Conservation (phyloP, 2,113 vertebrate species). For the Rhinogobius similis region DNA sequence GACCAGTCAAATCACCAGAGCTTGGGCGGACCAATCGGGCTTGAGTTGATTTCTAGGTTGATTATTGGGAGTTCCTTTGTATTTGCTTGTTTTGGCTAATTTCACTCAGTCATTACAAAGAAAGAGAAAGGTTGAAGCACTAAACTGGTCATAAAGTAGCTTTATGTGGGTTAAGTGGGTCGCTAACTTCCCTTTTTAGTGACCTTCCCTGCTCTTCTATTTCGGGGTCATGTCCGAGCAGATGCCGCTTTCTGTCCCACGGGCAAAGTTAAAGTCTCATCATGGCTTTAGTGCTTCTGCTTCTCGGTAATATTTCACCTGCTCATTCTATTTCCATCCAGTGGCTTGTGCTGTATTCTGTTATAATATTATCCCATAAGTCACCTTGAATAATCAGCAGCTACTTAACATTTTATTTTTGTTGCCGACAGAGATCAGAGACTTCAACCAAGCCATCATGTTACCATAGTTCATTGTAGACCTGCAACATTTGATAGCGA, state of each 20-base stretch:
- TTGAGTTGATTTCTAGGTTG: constrained; percentile 12
- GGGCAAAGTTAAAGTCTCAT: constrained; percentile 7
- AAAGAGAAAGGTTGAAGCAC: not conserved
- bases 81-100: constrained; percentile 1
- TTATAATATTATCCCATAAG: not conserved
- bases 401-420: not conserved
- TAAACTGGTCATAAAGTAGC: not conserved
- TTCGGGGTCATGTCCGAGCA: not conserved
- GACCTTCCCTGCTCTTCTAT: not conserved
- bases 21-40: constrained; percentile 47
- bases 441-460: not conserved
- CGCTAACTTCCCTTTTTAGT: constrained; percentile 6
- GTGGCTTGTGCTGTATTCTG: not conserved
- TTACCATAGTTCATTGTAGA: no score
- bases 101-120: not conserved
- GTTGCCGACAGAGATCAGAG: not conserved
- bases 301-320: constrained; percentile 1
- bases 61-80: constrained; percentile 24
- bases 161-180: constrained; percentile 9
- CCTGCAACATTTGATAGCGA: no score
- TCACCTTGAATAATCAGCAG: not conserved
- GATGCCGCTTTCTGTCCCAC: constrained; percentile 12
- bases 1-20: constrained; percentile 23
- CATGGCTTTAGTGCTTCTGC: constrained; percentile 6
- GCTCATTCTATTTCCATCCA: not conserved